Evolutionary conservation across 2,888 invertebrate genomes (phyloP), one percentile per base, ranked within the genome.

Genomic region (Linnaemya vulpina): DNA sequence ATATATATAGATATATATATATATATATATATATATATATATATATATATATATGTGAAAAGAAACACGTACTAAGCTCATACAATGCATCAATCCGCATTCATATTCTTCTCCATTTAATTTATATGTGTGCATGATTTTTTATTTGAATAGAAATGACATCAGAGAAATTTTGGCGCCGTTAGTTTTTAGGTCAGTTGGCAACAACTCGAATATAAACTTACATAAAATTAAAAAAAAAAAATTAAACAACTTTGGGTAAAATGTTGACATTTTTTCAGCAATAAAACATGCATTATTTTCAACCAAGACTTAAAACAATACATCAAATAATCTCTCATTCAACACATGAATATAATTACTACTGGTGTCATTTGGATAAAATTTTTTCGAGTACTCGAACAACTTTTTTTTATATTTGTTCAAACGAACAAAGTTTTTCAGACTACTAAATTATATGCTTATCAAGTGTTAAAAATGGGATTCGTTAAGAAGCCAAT

Each of bases 91-190:
- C 78, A 75, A 60, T 40, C 78, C 78, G 55, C 40, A 74, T 51
- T 78, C 25, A 74, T 25, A 55, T 79, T 40, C 3, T 68, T 43
- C n/a, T 25, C 15, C 13, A 49, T 38, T 74, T 53, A 15, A 51
- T 75, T 60, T 60, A 30, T 30, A 40, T 40, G 7, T 8, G 13
- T 35, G 1, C 9, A 25, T 15, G 10, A 5, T 30, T 30, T 73
- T 73, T 77, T 51, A 46, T 55, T 77, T 84, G 49, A 49, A 71
- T 71, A 22, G 43, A 51, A 68, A 85, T 85, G 85, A 85, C 85
- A 82, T 85, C 82, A 85, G 85, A 85, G 84, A 85, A 79, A 76
- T 86, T 83, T 86, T 85, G 86, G 86, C 86, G 86, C 86, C 86
- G 82, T 73, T 63, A 40, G 60, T 86, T 86, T 86, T 79, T 86